Evolutionary conservation across 2,113 vertebrate species (phyloP), one percentile per base, ranked within the genome.

Genomic region (Pomatostomus ruficeps): DNA sequence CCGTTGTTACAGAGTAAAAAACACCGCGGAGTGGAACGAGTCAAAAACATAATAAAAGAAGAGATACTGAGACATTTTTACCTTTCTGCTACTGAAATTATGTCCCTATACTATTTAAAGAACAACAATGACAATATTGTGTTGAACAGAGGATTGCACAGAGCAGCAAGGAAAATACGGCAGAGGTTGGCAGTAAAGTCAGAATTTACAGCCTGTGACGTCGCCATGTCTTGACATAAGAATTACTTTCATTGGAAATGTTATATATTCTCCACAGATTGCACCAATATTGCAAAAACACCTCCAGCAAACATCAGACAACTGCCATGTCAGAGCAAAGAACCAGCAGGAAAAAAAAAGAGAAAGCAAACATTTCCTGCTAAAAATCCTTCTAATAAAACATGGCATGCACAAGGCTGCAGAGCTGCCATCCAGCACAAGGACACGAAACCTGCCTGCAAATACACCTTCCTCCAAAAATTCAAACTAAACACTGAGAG

Each of bases 241-340:
- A 92, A 94, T 77, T 92, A 83, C 43, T 93, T 96, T 68, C 85
- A 77, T 40, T 88, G 70, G 95, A 95, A 95, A 77, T 28, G 70
- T 51, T 88, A 36, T 85, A 78, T 74, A 68, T 83, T 85, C 74
- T 91, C 38, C 65, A 91, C 36, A 93, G 74, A 87, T 54, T 76
- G 85, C 62, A 71, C 43, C 73, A 74, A 46, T 58, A 84, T 55
- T 58, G 62, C 87, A 94, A 95, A 93, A 92, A 95, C 90, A 80
- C 36, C 73, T 66, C 75, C 3, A 33, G 62, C 35, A 55, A 84
- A 57, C 33, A 65, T 35, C 48, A 88, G 57, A 78, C n/a, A 94
- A 91, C 57, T 88, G 88, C 51, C 62, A 77, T 2, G 16, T 40
- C 57, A 62, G 7, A 91, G 31, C 28, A 71, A 89, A 94, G 51